Conservation (phyloP, 2,888 invertebrate species). For the Platynereis dumerilii region DNA sequence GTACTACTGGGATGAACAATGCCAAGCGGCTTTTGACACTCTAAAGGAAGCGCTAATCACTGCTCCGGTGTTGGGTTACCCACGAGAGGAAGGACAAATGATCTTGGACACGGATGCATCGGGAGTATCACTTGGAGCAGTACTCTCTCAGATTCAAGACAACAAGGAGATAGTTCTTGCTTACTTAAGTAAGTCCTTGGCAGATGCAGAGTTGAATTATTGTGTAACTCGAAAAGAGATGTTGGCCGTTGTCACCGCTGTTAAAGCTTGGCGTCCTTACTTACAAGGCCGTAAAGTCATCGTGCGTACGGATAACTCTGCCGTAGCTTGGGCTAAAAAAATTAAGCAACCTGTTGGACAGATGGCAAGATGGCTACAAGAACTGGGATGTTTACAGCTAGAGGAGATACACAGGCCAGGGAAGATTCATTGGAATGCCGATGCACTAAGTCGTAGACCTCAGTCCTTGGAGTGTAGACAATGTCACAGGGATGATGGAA, state of each 20-base stretch:
- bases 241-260: constrained; percentile 29
- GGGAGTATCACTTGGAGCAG: constrained; percentile 24
- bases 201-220: constrained; percentile 30
- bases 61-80: constrained; percentile 27
- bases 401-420: constrained; percentile 26
- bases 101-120: constrained; percentile 34
- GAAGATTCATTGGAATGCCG: constrained; percentile 29
- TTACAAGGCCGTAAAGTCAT: constrained; percentile 26
- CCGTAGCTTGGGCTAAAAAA: constrained; percentile 30
- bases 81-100: constrained; percentile 14
- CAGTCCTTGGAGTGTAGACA: too few relatives aligned
- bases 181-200: constrained; percentile 31
- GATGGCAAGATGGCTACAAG: constrained; percentile 32
- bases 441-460: constrained; percentile 29
- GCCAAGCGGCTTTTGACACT: constrained; percentile 25
- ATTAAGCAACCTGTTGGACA: constrained; percentile 30
- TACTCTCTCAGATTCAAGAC: constrained; percentile 30
- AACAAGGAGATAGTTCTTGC: constrained; percentile 24
- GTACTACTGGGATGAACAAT: constrained; percentile 33
- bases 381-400: constrained; percentile 23
- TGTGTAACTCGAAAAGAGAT: constrained; percentile 32
- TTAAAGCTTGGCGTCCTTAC: constrained; percentile 30
- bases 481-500: too few relatives aligned
- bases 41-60: constrained; percentile 21
- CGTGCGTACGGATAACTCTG: constrained; percentile 32